A percentile compares a stretch with the other conserved stretches of the same genome.
Evolutionary conservation across 2,797 vertebrate species (phyloP).

Genomic region (Otolemur crassicaudatus): DNA sequence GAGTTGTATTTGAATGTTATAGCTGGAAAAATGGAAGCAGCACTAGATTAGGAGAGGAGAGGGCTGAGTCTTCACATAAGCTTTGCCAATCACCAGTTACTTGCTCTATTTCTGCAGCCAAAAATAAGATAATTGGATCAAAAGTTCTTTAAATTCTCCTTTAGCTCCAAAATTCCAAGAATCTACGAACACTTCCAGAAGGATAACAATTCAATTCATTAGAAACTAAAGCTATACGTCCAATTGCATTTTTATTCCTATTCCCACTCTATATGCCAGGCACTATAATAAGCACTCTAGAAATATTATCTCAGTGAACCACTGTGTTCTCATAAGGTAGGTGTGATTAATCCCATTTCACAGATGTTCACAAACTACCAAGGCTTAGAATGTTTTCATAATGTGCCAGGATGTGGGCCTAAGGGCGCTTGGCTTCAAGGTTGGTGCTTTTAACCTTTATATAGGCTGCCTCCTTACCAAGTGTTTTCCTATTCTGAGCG

Average conservation of each 20-base stretch:
- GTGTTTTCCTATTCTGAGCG: neutral
- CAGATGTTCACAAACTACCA: neutral
- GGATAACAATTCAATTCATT: neutral
- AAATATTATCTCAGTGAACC: neutral
- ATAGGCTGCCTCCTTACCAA: constrained; percentile 2
- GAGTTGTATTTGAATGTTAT: neutral
- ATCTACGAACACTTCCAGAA: neutral
- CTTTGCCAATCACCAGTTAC: neutral
- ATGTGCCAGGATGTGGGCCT: neutral
- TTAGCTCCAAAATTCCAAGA: constrained; percentile 14
- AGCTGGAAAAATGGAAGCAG: neutral
- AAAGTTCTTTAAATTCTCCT: neutral
- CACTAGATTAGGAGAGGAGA: neutral
- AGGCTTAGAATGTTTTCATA: neutral
- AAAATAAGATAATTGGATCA: neutral
- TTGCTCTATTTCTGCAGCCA: neutral
- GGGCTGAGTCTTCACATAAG: neutral
- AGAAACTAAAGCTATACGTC: neutral
- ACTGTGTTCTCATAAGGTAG: neutral
- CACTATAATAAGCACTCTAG: neutral
- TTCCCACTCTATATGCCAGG: neutral
- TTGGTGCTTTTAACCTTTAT: neutral
- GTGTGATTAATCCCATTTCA: neutral
- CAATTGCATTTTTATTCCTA: neutral
- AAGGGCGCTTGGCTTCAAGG: neutral